These are phyloP conservation scores for Sarcophaga peregrina DNA, from an alignment of 1,140 invertebrate genomes.

Conservation along the genomic window DNA sequence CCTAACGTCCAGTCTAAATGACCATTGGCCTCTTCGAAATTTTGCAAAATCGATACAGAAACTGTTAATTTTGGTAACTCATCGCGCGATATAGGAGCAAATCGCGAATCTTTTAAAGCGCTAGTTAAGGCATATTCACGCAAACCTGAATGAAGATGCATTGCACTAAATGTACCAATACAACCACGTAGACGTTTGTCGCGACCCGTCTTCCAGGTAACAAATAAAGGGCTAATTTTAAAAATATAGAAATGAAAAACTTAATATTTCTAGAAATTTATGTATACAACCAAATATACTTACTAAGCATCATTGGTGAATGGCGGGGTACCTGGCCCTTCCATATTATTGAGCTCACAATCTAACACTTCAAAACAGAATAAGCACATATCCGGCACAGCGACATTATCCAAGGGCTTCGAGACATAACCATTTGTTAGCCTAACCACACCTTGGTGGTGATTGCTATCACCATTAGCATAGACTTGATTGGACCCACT, in stretches of 20 bases:
- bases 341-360: constrained; percentile 90
- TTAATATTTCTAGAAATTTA: not conserved
- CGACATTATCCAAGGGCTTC: constrained; percentile 72
- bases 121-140: constrained; percentile 97
- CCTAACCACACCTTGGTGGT: constrained; percentile 12
- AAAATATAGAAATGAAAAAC: not conserved
- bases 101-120: constrained; percentile 97
- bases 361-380: constrained; percentile 98
- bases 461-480: constrained; percentile 34
- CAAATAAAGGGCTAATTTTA: constrained; percentile 90
- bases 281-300: constrained; percentile 69
- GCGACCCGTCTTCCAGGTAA: constrained; percentile 97
- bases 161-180: constrained; percentile 95
- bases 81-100: constrained; percentile 93
- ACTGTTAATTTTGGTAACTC: constrained; percentile 93
- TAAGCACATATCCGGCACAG: constrained; percentile 95
- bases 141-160: constrained; percentile 81
- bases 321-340: constrained; percentile 87
- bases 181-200: constrained; percentile 92
- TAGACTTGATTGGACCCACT: constrained; percentile 5
- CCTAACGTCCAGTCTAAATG: constrained; percentile 98
- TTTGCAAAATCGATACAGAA: constrained; percentile 90
- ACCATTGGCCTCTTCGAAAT: constrained; percentile 94
- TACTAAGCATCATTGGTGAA: constrained; percentile 96
- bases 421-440: constrained; percentile 44